Evolutionary conservation across 2,797 vertebrate species (phyloP), one percentile per base, ranked within the genome.

Genomic region (Takifugu ocellatus): DNA sequence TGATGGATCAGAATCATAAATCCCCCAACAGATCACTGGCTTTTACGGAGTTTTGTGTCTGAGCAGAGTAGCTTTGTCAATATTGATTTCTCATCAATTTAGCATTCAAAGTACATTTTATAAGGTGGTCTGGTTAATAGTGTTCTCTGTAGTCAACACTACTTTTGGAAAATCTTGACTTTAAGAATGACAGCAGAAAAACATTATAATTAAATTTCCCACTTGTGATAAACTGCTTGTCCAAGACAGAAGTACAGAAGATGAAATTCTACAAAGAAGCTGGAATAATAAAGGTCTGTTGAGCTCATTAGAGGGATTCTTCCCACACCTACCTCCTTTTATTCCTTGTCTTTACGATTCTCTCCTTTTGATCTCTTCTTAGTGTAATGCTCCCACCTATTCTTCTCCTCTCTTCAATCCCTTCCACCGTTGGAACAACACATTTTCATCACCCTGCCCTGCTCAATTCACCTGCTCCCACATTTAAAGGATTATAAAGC

Each of bases 171-270:
- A 39, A 39, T 39, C 12, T 1, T 14, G 36, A 12, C 36, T 39
- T 39, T 39, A 39, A 39, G 12, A 39, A 14, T 39, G 36, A 39
- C 36, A 14, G 36, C 12, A 39, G 36, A 39, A 77, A 73, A 72
- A 81, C 57, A 70, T 57, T 69, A 39, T 11, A 78, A 82, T 66
- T 78, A 52, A 52, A 43, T 77, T 81, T 79, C 69, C 7, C 52
- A 54, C 24, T 2, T 66, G 69, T 59, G 62, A 77, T 77, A 65
- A 79, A 78, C 63, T 71, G 51, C 44, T 62, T 54, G 44, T 67
- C 55, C 51, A 54, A 61, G 54, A 64, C 61, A 72, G 63, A 53
- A 66, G 56, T 60, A 72, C 66, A 70, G 75, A 79, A 66, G 50
- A 72, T 67, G 54, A 60, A 67, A 52, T 59, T 68, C 44, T 44